These are phyloP conservation scores for Kobus ellipsiprymnus DNA, from an alignment of 2,113 vertebrate genomes.

Conservation along the genomic window DNA sequence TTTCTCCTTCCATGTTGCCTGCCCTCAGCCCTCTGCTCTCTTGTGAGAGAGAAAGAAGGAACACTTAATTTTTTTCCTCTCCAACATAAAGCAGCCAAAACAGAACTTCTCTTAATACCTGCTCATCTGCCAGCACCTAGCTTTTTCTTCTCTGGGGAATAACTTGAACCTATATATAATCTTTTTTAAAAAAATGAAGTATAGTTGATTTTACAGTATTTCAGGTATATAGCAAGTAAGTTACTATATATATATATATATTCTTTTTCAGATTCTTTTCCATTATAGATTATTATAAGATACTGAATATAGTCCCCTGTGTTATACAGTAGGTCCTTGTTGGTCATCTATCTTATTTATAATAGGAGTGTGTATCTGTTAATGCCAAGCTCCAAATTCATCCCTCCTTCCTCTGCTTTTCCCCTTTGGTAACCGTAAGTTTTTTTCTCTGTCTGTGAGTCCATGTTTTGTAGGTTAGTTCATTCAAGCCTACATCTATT, in stretches of 20 bases:
- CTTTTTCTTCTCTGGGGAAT: not conserved
- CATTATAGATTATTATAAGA: not conserved
- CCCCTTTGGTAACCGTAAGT: not conserved
- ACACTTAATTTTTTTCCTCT: not conserved
- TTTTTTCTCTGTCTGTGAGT: not conserved
- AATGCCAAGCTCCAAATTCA: not conserved
- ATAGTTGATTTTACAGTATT: not conserved
- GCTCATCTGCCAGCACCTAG: not conserved
- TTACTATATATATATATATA: not conserved
- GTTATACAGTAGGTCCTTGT: not conserved
- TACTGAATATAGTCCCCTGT: not conserved
- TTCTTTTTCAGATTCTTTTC: not conserved
- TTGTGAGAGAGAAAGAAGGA: not conserved
- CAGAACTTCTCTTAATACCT: not conserved
- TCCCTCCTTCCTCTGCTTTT: not conserved
- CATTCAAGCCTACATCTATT: not conserved
- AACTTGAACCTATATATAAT: not conserved
- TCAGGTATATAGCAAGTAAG: not conserved
- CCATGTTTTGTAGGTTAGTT: not conserved
- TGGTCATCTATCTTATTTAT: not conserved
- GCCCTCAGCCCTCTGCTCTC: not conserved
- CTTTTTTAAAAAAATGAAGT: not conserved
- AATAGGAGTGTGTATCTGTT: not conserved
- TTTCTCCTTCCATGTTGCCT: not conserved
- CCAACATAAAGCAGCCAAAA: not conserved